A percentile compares a stretch with the other conserved stretches of the same genome.
Conservation (phyloP, 2,888 invertebrate genomes). For the Mythimna lalbum region DNA sequence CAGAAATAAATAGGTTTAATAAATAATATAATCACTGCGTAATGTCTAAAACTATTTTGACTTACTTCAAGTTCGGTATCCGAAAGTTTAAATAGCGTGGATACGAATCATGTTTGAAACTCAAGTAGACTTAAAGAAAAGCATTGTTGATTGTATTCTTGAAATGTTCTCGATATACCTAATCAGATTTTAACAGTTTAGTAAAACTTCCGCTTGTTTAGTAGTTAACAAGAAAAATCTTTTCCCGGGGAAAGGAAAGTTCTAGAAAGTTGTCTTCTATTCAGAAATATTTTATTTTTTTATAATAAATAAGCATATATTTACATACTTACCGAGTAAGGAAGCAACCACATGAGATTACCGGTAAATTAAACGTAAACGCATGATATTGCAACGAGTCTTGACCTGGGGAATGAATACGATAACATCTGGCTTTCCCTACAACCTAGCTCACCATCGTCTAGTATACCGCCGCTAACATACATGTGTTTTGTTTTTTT, state of each 20-base stretch:
- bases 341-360: background rate
- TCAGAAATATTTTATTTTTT: background rate
- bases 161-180: background rate
- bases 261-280: background rate
- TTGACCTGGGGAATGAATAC: background rate
- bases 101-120: background rate
- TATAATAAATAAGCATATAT: background rate
- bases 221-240: background rate
- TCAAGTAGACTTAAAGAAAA: background rate
- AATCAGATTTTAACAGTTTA: background rate
- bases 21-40: no score
- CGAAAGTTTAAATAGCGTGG: background rate
- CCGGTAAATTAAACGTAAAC: background rate
- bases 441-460: background rate
- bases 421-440: slow-evolving; percentile 3
- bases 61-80: no score
- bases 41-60: no score
- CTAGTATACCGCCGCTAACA: background rate
- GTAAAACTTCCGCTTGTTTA: background rate
- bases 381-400: background rate
- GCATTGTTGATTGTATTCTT: background rate
- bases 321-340: background rate
- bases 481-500: background rate
- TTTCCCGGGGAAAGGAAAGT: background rate
- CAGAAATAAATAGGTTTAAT: background rate